Evolutionary conservation across 2,888 invertebrate species (phyloP).

Genomic region (Drosophila macrospina): DNA sequence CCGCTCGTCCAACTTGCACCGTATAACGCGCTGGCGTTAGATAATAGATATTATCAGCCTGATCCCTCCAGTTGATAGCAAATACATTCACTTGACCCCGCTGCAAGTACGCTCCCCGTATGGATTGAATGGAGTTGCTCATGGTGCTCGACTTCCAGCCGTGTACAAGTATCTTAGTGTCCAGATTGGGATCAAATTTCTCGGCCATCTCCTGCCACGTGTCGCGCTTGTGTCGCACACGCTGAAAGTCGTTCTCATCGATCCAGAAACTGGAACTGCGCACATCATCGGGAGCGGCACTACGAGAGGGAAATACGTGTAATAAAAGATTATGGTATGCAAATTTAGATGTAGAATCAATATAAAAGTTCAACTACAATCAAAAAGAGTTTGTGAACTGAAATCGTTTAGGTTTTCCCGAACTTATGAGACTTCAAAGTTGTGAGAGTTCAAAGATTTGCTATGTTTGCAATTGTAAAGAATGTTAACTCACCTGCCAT

Average conservation of each 20-base stretch:
- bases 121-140: conserved; percentile 84
- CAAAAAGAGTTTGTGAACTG: no score
- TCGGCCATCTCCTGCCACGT: conserved; percentile 83
- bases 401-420: no score
- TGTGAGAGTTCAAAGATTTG: no score
- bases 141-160: conserved; percentile 85
- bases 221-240: conserved; percentile 78
- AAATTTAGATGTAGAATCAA: no score
- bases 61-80: conserved; percentile 84
- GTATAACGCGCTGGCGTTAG: conserved; percentile 83
- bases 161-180: conserved; percentile 84
- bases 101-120: conserved; percentile 83
- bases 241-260: conserved; percentile 61
- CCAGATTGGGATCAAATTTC: conserved; percentile 82
- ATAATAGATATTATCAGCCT: conserved; percentile 84
- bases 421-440: no score
- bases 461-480: not conserved
- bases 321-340: no score
- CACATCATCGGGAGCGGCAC: conserved; percentile 64
- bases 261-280: conserved; percentile 73
- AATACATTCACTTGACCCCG: conserved; percentile 83
- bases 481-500: conserved; percentile 69
- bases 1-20: conserved; percentile 83
- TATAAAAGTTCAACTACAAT: no score
- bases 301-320: conserved; percentile 18